Base-by-base conservation (phyloP, 2,797 vertebrate species). In the Acipenser oxyrinchus region DNA sequence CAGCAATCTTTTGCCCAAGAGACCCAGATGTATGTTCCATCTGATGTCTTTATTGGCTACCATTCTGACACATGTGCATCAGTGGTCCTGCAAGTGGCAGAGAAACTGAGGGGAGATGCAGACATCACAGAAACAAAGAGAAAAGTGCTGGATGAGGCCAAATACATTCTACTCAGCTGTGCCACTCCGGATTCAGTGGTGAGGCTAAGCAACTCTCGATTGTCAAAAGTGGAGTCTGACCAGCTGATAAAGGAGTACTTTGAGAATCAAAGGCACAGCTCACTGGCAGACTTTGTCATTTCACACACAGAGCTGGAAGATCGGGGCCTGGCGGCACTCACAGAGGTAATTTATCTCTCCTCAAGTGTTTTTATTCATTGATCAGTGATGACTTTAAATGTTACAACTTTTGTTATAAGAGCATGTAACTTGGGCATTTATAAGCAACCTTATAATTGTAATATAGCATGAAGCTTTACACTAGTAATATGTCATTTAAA, bases 181-280 rank as follows among this genome's bases (percentile, higher is more conserved):
- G 94, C 94, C 12, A 95, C 96, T 10, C 96, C 96, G 0, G 97
- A 99, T 52, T 89, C 96, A 0, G 82, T 99, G 49, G 85, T 99
- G 37, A 90, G 97, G 2, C 82, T 93, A 55, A 81, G 89, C 15
- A 62, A 69, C 63, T 88, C 90, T 0, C 10, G 37, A 0, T 84
- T 87, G 57, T 78, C 85, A 2, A 63, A 66, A 8, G 87, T 86
- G 7, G 72, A 76, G 8, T 89, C 80, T 0, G 74, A 79, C 23
- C 1, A 75, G 0, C 81, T 95, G 65, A 75, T 88, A 0, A 72
- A 12, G 0, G 66, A 77, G 0, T 99, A 96, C 81, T 93, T 93
- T 78, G 77, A 84, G 72, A 66, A 74, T 10, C 95, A 93, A 78
- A 92, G 79, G 2, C 94, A 94, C 77, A 82, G 72, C 7, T 97